A percentile compares a stretch with the other conserved stretches of the same genome.
These are phyloP conservation scores for Elmis aenea DNA, from an alignment of 2,888 invertebrate species.

Conservation along the genomic window DNA sequence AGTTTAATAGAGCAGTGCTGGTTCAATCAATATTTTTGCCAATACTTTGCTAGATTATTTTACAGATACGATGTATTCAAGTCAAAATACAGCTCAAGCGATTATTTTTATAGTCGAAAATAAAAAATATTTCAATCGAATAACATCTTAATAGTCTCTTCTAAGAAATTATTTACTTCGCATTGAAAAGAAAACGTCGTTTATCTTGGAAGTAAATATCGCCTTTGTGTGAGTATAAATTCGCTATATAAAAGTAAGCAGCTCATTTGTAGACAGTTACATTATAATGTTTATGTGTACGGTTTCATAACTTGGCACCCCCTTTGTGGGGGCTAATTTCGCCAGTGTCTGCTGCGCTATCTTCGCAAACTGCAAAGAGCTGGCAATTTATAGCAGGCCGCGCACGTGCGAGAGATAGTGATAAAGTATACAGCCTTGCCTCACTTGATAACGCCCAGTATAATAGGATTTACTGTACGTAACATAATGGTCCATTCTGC, in stretches of 20 bases:
- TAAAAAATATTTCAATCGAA: no score
- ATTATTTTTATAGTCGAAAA: no score
- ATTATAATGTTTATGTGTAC: slow-evolving; percentile 39
- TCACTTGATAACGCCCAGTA: slow-evolving; percentile 47
- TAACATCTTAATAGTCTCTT: no score
- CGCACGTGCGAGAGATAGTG: slow-evolving; percentile 46
- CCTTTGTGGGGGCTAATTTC: slow-evolving; percentile 37
- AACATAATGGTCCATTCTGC: slow-evolving; percentile 51
- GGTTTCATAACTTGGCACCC: slow-evolving; percentile 27
- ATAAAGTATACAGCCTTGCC: slow-evolving; percentile 45
- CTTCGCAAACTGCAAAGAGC: slow-evolving; percentile 32
- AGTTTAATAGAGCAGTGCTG: no score
- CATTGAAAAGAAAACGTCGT: no score
- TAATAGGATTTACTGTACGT: slow-evolving; percentile 51
- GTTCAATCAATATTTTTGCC: no score
- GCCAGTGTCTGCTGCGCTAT: slow-evolving; percentile 36
- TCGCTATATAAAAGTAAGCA: slow-evolving; percentile 36
- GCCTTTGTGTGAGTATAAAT: background rate
- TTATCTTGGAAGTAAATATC: no score
- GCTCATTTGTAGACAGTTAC: slow-evolving; percentile 36
- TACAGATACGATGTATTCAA: no score
- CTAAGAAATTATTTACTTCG: no score
- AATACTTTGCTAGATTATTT: no score
- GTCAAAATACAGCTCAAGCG: no score
- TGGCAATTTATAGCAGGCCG: slow-evolving; percentile 41